Conservation (phyloP, 2,888 invertebrate genomes). For the Pristionchus arcanus region DNA sequence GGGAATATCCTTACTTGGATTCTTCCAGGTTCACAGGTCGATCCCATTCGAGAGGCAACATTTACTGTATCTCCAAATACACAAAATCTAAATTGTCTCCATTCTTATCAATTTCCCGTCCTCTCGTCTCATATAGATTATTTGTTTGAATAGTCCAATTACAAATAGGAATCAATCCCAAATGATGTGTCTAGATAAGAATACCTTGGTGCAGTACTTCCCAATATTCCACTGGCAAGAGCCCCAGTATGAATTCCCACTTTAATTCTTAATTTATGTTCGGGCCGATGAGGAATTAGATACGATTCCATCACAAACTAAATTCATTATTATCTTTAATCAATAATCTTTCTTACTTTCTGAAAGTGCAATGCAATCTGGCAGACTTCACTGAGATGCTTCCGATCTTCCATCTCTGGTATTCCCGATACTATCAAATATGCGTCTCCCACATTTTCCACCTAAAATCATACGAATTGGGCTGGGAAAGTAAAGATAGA, state of each 20-base stretch:
- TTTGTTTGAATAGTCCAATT: not conserved
- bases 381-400: slow-evolving; percentile 64
- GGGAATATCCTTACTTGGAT: slow-evolving; percentile 61
- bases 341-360: slow-evolving; percentile 55
- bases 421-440: slow-evolving; percentile 69
- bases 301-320: slow-evolving; percentile 54
- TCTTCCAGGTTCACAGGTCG: slow-evolving; percentile 61
- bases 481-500: not conserved
- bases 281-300: slow-evolving; percentile 63
- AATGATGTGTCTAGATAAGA: not conserved
- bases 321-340: not conserved
- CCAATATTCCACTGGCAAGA: slow-evolving; percentile 68
- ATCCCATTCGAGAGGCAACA: slow-evolving; percentile 69
- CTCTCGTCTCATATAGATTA: no score
- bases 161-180: not conserved
- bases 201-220: slow-evolving; percentile 66
- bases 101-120: not conserved
- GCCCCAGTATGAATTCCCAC: slow-evolving; percentile 66
- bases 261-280: slow-evolving; percentile 61
- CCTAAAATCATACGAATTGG: slow-evolving; percentile 43
- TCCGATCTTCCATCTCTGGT: slow-evolving; percentile 60
- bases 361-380: slow-evolving; percentile 63
- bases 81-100: slow-evolving; percentile 61
- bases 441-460: slow-evolving; percentile 70
- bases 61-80: slow-evolving; percentile 70